phyloP scores from a whole-genome alignment of 2,888 invertebrate genomes.

The Leptura quadrifasciata region DNA sequence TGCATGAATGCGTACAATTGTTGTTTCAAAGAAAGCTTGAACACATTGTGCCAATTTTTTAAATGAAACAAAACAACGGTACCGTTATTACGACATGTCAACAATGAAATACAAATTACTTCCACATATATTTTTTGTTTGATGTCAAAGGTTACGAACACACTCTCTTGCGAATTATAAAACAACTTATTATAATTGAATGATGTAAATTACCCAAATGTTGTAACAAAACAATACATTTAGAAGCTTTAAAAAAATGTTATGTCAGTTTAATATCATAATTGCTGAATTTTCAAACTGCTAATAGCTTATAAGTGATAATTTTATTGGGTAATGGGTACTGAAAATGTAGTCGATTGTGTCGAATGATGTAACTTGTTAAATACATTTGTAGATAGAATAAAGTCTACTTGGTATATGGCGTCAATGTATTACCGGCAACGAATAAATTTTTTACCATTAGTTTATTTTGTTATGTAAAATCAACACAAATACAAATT shows the following conservation, averaged over 20 bases:
- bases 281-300: background rate
- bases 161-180: background rate
- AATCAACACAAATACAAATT: no score
- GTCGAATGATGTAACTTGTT: background rate
- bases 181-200: background rate
- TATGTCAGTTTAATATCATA: slow-evolving; percentile 21
- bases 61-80: background rate
- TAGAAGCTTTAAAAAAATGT: slow-evolving; percentile 5
- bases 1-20: background rate
- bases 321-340: slow-evolving; percentile 19
- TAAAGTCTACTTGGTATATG: background rate
- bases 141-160: slow-evolving; percentile 9
- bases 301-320: slow-evolving; percentile 19
- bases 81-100: background rate
- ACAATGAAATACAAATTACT: background rate
- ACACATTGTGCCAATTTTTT: background rate
- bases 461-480: background rate
- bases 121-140: background rate
- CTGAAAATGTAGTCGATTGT: background rate
- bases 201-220: slow-evolving; percentile 17
- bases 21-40: background rate
- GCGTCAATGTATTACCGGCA: background rate
- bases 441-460: background rate
- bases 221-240: slow-evolving; percentile 9
- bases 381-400: background rate